These are phyloP conservation scores for Nemapogon koenigi DNA, from an alignment of 2,888 invertebrate genomes.

Conservation along the genomic window DNA sequence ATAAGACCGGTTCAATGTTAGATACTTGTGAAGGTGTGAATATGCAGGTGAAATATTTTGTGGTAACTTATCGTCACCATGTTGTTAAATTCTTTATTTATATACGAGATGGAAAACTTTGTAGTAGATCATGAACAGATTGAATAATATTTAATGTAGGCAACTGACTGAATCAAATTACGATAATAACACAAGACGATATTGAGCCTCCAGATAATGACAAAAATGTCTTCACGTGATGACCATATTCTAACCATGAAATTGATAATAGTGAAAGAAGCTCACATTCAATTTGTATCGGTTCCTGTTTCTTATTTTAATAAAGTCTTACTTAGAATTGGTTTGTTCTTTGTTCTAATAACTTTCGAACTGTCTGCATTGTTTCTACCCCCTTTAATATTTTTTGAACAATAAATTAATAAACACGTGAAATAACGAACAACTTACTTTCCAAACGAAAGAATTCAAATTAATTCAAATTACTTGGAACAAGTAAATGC, in stretches of 20 bases:
- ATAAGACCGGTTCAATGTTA: slow-evolving; percentile 10
- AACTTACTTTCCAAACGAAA: slow-evolving; percentile 27
- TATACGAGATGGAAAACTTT: too few species aligned
- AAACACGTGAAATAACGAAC: background rate
- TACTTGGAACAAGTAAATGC: slow-evolving; percentile 48
- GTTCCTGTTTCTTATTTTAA: background rate
- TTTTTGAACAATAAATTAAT: background rate
- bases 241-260: background rate
- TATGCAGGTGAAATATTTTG: background rate
- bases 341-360: too few species aligned
- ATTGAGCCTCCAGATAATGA: too few species aligned
- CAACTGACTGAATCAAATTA: too few species aligned
- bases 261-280: background rate
- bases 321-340: background rate
- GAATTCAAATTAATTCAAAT: slow-evolving; percentile 55
- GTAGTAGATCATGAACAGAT: too few species aligned
- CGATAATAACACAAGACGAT: too few species aligned
- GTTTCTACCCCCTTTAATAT: background rate
- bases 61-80: background rate
- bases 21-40: slow-evolving; percentile 1
- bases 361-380: too few species aligned
- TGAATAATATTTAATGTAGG: too few species aligned
- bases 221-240: too few species aligned
- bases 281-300: background rate
- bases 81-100: too few species aligned